These are phyloP conservation scores for Papilio glaucus DNA, from an alignment of 1,140 invertebrate species.

Conservation along the genomic window DNA sequence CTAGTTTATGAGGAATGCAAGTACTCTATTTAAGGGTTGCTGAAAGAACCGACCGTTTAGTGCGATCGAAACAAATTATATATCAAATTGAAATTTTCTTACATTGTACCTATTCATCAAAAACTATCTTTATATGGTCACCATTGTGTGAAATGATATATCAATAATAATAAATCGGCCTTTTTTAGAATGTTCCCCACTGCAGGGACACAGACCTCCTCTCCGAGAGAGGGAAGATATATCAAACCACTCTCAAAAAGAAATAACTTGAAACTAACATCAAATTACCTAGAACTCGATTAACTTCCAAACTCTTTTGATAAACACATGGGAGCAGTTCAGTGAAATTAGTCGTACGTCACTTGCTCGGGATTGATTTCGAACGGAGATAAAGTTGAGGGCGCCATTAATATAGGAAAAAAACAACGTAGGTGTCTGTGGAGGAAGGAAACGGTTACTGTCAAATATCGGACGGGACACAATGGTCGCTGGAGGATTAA, in stretches of 20 bases:
- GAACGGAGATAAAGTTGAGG: slow-evolving; percentile 60
- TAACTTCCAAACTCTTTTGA: slow-evolving; percentile 8
- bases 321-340: slow-evolving; percentile 15
- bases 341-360: slow-evolving; percentile 30
- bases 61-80: too few species aligned
- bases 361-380: slow-evolving; percentile 63
- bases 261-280: slow-evolving; percentile 4
- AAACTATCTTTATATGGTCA: neutral
- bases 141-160: neutral
- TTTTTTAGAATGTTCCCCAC: too few species aligned
- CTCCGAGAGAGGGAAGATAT: too few species aligned
- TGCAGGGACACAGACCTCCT: too few species aligned
- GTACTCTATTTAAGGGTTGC: too few species aligned
- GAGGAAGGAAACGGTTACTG: slow-evolving; percentile 67
- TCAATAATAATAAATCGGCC: too few species aligned
- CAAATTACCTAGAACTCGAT: slow-evolving; percentile 3
- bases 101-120: neutral
- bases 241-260: neutral
- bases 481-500: slow-evolving; percentile 74
- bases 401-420: slow-evolving; percentile 72
- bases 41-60: too few species aligned
- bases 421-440: slow-evolving; percentile 68
- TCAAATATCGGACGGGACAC: slow-evolving; percentile 73
- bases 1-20: too few species aligned
- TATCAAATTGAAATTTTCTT: too few species aligned